Percentiles rank a stretch among this genome's conserved stretches.
phyloP scores from a whole-genome alignment of 2,888 invertebrate genomes.

The Pristionchus mayeri region DNA sequence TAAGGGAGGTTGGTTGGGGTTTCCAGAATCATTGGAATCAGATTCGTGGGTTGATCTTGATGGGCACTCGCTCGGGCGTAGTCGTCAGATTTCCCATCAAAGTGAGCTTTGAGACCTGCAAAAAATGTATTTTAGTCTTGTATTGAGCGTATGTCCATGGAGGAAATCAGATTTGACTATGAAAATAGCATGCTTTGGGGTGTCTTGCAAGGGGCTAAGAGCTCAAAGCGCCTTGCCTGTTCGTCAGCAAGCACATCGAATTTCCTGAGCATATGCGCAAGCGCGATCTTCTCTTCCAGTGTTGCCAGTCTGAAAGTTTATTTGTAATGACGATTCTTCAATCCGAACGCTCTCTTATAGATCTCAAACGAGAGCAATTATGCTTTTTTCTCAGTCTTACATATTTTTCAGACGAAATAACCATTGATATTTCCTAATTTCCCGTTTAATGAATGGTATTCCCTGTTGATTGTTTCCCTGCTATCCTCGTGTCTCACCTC shows the following conservation, averaged over 20 bases:
- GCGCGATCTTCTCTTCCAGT: constrained; percentile 38
- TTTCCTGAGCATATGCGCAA: constrained; percentile 36
- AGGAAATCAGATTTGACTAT: no score
- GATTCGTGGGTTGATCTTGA: neutral
- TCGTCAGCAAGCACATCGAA: constrained; percentile 12
- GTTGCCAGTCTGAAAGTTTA: constrained; percentile 1
- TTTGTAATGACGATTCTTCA: neutral
- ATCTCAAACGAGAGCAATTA: neutral
- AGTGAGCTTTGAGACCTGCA: neutral
- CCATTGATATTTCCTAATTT: no score
- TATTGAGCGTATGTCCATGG: no score
- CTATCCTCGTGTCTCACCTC: neutral
- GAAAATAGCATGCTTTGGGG: no score
- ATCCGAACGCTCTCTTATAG: neutral
- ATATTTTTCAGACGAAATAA: no score
- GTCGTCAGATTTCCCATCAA: neutral
- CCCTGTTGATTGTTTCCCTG: no score
- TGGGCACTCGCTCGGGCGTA: neutral
- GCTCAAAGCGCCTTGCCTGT: no score
- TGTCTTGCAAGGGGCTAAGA: no score
- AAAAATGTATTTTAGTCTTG: neutral
- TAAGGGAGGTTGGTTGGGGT: no score
- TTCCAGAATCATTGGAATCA: no score
- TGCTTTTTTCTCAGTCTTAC: no score
- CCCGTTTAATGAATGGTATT: no score